A percentile compares a stretch with the other conserved stretches of the same genome.
Evolutionary conservation across 2,888 invertebrate genomes (phyloP).

Genomic region (Agriopis leucophaearia): DNA sequence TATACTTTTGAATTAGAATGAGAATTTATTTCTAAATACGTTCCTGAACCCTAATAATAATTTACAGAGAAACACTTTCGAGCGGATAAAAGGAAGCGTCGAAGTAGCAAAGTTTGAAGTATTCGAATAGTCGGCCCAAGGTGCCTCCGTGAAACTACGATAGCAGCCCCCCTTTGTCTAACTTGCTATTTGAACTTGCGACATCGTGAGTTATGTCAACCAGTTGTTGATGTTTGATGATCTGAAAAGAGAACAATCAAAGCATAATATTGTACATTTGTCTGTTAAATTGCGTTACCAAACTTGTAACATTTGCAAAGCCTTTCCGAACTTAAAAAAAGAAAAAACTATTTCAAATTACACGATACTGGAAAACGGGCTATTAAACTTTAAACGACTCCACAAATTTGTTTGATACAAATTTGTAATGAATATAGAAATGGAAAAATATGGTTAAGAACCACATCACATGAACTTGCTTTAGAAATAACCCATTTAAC

Average conservation of each 20-base stretch:
- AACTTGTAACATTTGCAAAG: too few species aligned
- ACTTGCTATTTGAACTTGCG: slow-evolving; percentile 75
- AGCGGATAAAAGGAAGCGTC: slow-evolving; percentile 80
- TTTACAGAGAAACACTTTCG: slow-evolving; percentile 78
- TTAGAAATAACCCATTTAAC: too few species aligned
- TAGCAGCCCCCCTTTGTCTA: slow-evolving; percentile 81
- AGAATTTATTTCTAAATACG: not conserved
- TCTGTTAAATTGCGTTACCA: not conserved
- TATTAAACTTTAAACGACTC: too few species aligned
- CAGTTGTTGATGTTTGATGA: not conserved
- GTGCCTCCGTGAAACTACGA: slow-evolving; percentile 76
- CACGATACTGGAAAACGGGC: too few species aligned
- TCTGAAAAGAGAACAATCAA: not conserved
- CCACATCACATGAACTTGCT: too few species aligned
- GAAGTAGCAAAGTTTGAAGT: slow-evolving; percentile 82
- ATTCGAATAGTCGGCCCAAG: slow-evolving; percentile 74
- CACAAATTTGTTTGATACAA: too few species aligned
- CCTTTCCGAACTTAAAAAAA: too few species aligned
- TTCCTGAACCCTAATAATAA: slow-evolving; percentile 64
- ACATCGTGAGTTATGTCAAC: slow-evolving; percentile 1
- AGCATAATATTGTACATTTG: not conserved
- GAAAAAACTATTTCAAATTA: too few species aligned
- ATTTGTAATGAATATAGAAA: too few species aligned
- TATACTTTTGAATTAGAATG: too few species aligned
- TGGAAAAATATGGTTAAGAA: too few species aligned